phyloP scores from a whole-genome alignment of 1,140 invertebrate species.

The Tetragnatha versicolor region DNA sequence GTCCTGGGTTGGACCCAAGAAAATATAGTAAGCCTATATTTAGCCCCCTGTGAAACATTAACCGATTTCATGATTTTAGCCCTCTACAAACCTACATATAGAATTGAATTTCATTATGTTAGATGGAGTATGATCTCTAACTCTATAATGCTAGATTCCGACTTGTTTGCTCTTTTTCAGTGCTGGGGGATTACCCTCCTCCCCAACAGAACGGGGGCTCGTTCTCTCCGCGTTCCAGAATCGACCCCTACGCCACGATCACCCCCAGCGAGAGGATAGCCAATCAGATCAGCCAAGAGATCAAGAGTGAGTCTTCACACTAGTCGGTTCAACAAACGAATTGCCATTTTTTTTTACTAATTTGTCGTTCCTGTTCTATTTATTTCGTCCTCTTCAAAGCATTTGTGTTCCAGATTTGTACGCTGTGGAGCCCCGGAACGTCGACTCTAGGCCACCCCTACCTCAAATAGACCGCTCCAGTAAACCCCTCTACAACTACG shows the following conservation, averaged over 20 bases:
- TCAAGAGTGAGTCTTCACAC: slow-evolving; percentile 11
- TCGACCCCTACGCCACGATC: slow-evolving; percentile 47
- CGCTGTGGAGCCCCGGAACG: slow-evolving; percentile 9
- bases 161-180: slow-evolving; percentile 22
- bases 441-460: slow-evolving; percentile 72
- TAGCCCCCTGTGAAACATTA: too few species aligned
- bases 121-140: too few species aligned
- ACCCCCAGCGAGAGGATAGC: slow-evolving; percentile 38
- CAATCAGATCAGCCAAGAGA: slow-evolving; percentile 30
- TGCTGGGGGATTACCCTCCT: slow-evolving; percentile 30
- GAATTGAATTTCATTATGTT: too few species aligned
- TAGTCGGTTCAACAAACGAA: too few species aligned
- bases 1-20: too few species aligned
- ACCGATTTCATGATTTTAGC: too few species aligned
- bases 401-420: slow-evolving; percentile 36
- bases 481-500: slow-evolving; percentile 22
- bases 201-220: slow-evolving; percentile 1
- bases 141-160: too few species aligned
- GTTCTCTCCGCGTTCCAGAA: slow-evolving; percentile 17
- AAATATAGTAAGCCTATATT: too few species aligned
- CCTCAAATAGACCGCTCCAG: slow-evolving; percentile 72
- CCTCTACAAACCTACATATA: too few species aligned
- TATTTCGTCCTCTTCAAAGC: too few species aligned
- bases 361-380: too few species aligned
- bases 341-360: too few species aligned